Evolutionary conservation across 1,140 invertebrate genomes (phyloP).

Genomic region (Argopecten irradians): DNA sequence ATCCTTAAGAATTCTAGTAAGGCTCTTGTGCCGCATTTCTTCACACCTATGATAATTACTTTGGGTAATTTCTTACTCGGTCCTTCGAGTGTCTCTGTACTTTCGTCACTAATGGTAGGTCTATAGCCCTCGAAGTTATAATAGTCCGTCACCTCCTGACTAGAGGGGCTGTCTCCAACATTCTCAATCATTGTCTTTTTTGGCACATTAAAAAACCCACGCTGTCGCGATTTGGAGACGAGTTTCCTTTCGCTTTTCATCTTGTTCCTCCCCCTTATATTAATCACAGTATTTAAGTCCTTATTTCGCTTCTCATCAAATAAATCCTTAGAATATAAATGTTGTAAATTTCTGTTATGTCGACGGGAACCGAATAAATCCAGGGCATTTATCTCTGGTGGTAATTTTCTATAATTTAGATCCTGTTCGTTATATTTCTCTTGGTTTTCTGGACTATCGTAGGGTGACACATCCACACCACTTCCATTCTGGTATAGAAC

Average conservation of each 20-base stretch:
- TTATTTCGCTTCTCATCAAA: slow-evolving; percentile 2
- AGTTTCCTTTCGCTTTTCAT: neutral
- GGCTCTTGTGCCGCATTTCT: slow-evolving; percentile 77
- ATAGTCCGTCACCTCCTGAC: neutral
- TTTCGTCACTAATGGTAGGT: neutral
- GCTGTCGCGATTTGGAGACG: neutral
- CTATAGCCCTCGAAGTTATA: slow-evolving; percentile 13
- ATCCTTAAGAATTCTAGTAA: slow-evolving; percentile 76
- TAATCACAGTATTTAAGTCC: neutral
- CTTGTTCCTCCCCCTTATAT: neutral
- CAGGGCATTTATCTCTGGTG: neutral
- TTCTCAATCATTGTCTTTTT: neutral
- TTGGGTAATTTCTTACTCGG: slow-evolving; percentile 52
- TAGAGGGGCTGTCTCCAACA: neutral
- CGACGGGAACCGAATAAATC: slow-evolving; percentile 1
- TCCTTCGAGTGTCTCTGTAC: neutral
- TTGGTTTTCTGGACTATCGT: neutral
- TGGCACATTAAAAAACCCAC: slow-evolving; percentile 2
- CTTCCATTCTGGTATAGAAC: neutral
- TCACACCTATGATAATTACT: slow-evolving; percentile 75
- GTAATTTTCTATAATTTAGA: neutral
- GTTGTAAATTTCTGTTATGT: slow-evolving; percentile 6
- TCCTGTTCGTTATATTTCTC: neutral
- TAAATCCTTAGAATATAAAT: slow-evolving; percentile 19
- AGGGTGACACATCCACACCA: neutral